A percentile compares a stretch with the other conserved stretches of the same genome.
Conservation (phyloP, 2,797 vertebrate genomes). For the Malurus leucopterus region DNA sequence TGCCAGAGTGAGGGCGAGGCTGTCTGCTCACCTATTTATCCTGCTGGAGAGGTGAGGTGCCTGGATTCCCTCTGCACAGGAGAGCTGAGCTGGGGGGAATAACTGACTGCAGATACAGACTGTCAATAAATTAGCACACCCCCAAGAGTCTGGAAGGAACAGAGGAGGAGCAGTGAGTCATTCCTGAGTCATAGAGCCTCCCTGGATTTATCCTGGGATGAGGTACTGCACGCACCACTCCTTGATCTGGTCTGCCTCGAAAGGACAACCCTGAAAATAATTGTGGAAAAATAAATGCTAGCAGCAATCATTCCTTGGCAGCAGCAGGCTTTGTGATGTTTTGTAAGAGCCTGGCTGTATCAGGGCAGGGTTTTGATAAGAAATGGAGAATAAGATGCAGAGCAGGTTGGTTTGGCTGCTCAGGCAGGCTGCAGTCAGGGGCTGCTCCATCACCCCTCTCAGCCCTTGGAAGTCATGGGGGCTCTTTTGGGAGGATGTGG, state of each 20-base stretch:
- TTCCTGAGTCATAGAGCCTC: slow-evolving; percentile 54
- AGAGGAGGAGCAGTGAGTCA: slow-evolving; percentile 60
- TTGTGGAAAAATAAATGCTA: slow-evolving; percentile 45
- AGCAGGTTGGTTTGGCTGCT: background rate
- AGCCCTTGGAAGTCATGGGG: accelerated
- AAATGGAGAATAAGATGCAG: background rate
- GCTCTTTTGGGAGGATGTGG: background rate
- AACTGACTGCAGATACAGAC: slow-evolving; percentile 48
- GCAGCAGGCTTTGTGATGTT: background rate
- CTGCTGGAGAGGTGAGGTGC: background rate
- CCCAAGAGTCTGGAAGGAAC: slow-evolving; percentile 50
- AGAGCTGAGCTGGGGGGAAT: slow-evolving; percentile 4
- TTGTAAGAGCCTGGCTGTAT: background rate
- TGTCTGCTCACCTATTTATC: background rate
- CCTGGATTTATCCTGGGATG: slow-evolving; percentile 27
- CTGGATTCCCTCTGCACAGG: background rate
- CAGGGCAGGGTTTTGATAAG: slow-evolving; percentile 22
- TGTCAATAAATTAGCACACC: slow-evolving; percentile 23
- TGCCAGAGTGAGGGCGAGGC: background rate
- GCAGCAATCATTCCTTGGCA: slow-evolving; percentile 22
- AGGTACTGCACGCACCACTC: slow-evolving; percentile 6
- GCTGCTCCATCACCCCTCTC: background rate
- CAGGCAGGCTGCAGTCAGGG: background rate
- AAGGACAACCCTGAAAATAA: slow-evolving; percentile 43
- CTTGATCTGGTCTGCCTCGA: slow-evolving; percentile 34